phyloP scores from a whole-genome alignment of 35 echinoderm and acorn worm species.

The Nesometra sesokonis region DNA sequence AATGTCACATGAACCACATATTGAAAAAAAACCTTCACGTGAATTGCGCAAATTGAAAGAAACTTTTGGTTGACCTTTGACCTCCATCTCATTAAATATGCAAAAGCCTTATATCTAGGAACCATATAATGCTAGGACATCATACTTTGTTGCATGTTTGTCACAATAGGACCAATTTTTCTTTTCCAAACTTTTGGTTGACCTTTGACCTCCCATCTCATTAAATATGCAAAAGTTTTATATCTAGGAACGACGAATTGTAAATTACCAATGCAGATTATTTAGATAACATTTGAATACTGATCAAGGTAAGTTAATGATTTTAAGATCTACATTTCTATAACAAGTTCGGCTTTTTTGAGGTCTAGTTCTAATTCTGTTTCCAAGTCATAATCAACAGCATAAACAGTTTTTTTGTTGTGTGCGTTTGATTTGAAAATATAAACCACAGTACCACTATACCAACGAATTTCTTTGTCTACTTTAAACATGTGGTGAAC shows the following conservation, averaged over 20 bases:
- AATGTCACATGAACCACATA: too few relatives aligned
- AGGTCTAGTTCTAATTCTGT: not conserved
- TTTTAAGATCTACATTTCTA: not conserved
- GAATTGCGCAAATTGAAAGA: too few relatives aligned
- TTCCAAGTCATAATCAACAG: not conserved
- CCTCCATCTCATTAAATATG: too few relatives aligned
- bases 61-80: too few relatives aligned
- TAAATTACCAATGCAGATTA: not conserved
- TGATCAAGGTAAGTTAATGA: too few relatives aligned
- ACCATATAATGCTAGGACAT: too few relatives aligned
- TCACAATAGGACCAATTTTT: too few relatives aligned
- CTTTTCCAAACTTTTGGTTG: too few relatives aligned
- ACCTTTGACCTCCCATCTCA: too few relatives aligned
- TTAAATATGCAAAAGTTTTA: too few relatives aligned
- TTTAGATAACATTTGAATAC: not conserved
- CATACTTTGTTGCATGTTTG: not conserved
- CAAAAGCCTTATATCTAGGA: too few relatives aligned
- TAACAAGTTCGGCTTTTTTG: not conserved
- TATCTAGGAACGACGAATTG: not conserved
- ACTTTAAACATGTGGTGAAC: not conserved
- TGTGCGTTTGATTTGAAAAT: not conserved
- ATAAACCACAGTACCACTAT: not conserved
- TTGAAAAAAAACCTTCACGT: too few relatives aligned
- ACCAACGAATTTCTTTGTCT: not conserved
- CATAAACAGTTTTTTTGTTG: not conserved